Percentiles rank a stretch among this genome's conserved stretches.
Evolutionary conservation across 2,113 vertebrate species (phyloP).

Genomic region (Cinclus mexicanus): DNA sequence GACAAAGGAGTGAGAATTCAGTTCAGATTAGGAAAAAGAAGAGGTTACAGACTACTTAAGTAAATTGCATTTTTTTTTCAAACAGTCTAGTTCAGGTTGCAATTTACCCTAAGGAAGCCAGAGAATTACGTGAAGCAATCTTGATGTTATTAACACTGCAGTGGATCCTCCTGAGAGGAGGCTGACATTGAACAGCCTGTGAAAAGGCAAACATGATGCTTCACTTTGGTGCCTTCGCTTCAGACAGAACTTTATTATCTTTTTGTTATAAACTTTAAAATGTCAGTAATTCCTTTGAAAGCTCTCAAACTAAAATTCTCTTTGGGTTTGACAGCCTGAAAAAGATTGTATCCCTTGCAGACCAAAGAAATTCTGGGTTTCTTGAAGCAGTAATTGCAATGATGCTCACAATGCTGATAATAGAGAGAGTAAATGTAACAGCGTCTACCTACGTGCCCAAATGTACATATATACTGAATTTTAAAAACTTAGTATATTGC

Average conservation of each 20-base stretch:
- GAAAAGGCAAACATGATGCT: not conserved
- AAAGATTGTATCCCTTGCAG: not conserved
- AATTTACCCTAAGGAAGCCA: not conserved
- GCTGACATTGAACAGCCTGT: not conserved
- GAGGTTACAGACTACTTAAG: not conserved
- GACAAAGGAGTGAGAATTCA: slow-evolving; percentile 38
- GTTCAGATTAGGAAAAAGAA: slow-evolving; percentile 13
- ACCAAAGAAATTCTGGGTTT: not conserved
- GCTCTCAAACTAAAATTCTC: not conserved
- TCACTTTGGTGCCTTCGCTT: not conserved
- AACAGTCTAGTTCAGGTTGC: slow-evolving; percentile 11
- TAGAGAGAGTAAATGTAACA: not conserved
- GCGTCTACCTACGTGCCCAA: not conserved
- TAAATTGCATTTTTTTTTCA: not conserved
- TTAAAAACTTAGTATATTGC: not conserved
- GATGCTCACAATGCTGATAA: not conserved
- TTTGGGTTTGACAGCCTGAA: not conserved
- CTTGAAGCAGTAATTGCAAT: not conserved
- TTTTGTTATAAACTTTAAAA: not conserved
- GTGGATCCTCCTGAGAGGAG: not conserved
- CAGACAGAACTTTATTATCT: not conserved
- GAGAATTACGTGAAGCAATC: not conserved
- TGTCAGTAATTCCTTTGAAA: not conserved
- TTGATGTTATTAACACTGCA: not conserved
- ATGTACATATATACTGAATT: not conserved